These are phyloP conservation scores for Falco novaeseelandiae DNA, from an alignment of 2,797 vertebrate genomes.

Conservation along the genomic window DNA sequence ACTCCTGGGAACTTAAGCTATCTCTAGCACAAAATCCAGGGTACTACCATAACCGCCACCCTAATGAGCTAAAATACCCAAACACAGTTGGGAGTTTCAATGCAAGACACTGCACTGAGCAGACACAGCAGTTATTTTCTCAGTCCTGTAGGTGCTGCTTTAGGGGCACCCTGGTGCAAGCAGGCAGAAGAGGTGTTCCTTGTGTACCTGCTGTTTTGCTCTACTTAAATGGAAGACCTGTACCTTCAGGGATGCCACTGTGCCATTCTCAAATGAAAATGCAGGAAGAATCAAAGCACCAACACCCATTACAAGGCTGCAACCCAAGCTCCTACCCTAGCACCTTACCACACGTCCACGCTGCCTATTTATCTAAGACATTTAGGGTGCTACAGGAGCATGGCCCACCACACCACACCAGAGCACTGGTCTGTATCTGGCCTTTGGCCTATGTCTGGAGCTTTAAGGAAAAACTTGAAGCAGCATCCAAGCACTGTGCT, in stretches of 20 bases:
- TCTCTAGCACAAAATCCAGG: background rate
- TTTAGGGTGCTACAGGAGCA: fast-evolving
- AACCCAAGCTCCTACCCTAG: background rate
- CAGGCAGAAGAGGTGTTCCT: fast-evolving
- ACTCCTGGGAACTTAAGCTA: too few relatives aligned
- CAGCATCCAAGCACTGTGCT: background rate
- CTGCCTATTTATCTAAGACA: background rate
- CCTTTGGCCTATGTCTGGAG: background rate
- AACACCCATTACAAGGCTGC: background rate
- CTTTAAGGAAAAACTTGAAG: background rate
- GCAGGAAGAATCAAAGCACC: background rate
- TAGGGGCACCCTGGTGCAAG: fast-evolving
- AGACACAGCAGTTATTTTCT: fast-evolving
- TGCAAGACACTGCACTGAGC: fast-evolving
- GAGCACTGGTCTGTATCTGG: background rate
- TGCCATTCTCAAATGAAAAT: fast-evolving
- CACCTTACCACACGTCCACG: background rate
- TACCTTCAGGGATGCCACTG: background rate
- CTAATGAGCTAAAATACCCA: background rate
- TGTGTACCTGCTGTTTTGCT: fast-evolving
- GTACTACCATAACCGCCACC: background rate
- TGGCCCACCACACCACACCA: fast-evolving
- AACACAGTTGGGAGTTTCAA: background rate
- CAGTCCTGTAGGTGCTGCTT: background rate
- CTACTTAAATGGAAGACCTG: background rate